Evolutionary conservation across 2,888 invertebrate genomes (phyloP).

Genomic region (Melanostoma scalare): DNA sequence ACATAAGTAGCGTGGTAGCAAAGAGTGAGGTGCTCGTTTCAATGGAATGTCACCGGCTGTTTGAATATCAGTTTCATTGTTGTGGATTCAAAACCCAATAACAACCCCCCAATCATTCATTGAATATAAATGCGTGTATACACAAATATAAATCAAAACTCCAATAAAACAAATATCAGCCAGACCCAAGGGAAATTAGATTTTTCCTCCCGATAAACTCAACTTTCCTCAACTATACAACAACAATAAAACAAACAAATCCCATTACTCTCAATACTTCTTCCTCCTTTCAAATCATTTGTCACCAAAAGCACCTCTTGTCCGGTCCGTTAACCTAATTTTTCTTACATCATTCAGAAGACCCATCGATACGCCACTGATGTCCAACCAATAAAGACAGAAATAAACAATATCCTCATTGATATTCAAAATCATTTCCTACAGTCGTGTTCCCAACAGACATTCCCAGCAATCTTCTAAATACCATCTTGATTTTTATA

Average conservation of each 20-base stretch:
- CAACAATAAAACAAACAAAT: background rate
- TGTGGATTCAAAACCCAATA: too few species aligned
- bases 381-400: constrained; percentile 32
- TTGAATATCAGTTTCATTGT: too few species aligned
- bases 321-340: constrained; percentile 62
- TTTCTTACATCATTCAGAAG: constrained; percentile 17
- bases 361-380: constrained; percentile 48
- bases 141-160: too few species aligned
- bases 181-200: constrained; percentile 20
- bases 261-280: background rate
- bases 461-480: background rate
- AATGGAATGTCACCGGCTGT: too few species aligned
- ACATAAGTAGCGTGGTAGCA: too few species aligned
- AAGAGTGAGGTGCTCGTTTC: too few species aligned
- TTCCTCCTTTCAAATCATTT: constrained; percentile 40
- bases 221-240: background rate
- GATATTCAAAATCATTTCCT: constrained; percentile 69
- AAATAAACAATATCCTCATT: constrained; percentile 61
- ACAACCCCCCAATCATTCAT: too few species aligned
- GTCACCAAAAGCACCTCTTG: constrained; percentile 34
- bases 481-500: too few species aligned
- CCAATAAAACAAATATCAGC: background rate
- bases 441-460: constrained; percentile 24
- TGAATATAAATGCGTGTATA: too few species aligned
- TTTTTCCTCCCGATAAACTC: background rate